These are phyloP conservation scores for Brachionus angularis DNA, from an alignment of 1,140 invertebrate genomes.

Conservation along the genomic window DNA sequence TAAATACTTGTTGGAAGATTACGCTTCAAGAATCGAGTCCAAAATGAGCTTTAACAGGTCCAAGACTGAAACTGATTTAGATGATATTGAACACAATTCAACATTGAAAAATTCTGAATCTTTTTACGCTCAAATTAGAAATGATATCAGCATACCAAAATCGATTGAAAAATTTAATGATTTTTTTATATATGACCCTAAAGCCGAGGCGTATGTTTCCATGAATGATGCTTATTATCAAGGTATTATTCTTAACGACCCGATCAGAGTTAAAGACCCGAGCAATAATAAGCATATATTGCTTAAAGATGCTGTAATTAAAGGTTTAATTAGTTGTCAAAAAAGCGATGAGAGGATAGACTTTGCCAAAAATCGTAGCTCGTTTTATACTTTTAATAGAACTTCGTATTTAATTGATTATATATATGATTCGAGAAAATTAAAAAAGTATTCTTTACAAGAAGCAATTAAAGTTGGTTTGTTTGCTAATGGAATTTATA, in stretches of 20 bases:
- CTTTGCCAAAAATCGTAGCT: slow-evolving; percentile 2
- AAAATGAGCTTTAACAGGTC: not conserved
- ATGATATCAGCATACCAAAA: not conserved
- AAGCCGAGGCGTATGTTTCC: not conserved
- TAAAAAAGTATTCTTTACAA: not conserved
- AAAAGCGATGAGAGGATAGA: not conserved
- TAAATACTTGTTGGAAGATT: slow-evolving; percentile 2
- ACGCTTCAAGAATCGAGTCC: not conserved
- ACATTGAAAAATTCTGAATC: no score
- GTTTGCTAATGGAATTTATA: slow-evolving; percentile 12
- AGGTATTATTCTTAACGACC: slow-evolving; percentile 3
- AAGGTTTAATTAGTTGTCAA: slow-evolving; percentile 38
- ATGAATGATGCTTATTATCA: not conserved
- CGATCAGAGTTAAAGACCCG: not conserved
- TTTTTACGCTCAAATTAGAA: no score
- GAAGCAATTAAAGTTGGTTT: slow-evolving; percentile 6
- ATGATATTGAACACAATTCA: no score
- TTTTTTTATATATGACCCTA: not conserved
- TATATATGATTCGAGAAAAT: slow-evolving; percentile 28
- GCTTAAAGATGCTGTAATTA: slow-evolving; percentile 22
- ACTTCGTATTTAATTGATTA: slow-evolving; percentile 16
- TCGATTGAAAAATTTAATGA: not conserved
- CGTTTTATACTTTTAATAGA: not conserved
- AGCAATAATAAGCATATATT: not conserved
- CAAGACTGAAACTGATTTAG: no score